phyloP scores from a whole-genome alignment of 2,888 invertebrate species.

The Idaea straminata region DNA sequence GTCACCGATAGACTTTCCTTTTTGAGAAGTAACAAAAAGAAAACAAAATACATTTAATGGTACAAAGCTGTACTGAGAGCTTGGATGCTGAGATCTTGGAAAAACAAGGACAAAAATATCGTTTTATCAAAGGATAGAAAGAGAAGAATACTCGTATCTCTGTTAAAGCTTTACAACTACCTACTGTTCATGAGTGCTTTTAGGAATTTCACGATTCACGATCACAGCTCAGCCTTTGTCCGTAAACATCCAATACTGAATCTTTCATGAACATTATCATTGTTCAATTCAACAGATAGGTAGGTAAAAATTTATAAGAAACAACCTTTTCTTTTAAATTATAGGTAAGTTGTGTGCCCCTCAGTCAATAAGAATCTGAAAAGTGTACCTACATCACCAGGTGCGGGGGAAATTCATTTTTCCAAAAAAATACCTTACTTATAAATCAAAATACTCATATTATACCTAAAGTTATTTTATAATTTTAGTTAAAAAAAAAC shows the following conservation, averaged over 20 bases:
- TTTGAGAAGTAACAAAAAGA: constrained; percentile 38
- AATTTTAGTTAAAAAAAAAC: no score
- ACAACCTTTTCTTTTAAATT: no score
- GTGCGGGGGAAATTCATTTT: no score
- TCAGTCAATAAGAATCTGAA: no score
- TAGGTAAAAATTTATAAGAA: no score
- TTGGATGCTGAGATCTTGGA: constrained; percentile 48
- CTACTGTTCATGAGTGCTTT: constrained; percentile 34
- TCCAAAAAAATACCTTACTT: no score
- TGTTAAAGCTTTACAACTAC: constrained; percentile 30
- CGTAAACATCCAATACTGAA: constrained; percentile 12
- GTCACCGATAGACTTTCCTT: constrained; percentile 28
- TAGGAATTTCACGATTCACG: constrained; percentile 42
- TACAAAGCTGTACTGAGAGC: constrained; percentile 42
- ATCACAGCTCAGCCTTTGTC: constrained; percentile 28
- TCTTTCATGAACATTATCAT: no score
- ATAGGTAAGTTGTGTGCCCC: no score
- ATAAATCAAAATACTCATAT: no score
- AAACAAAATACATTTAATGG: constrained; percentile 44
- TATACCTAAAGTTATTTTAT: no score
- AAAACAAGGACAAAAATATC: constrained; percentile 46
- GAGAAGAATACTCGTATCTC: constrained; percentile 41
- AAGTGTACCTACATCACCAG: no score
- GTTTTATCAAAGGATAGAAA: constrained; percentile 35
- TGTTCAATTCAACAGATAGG: no score